These are phyloP conservation scores for Heliocidaris erythrogramma DNA, from an alignment of 35 echinoderm and acorn worm species.

Conservation along the genomic window DNA sequence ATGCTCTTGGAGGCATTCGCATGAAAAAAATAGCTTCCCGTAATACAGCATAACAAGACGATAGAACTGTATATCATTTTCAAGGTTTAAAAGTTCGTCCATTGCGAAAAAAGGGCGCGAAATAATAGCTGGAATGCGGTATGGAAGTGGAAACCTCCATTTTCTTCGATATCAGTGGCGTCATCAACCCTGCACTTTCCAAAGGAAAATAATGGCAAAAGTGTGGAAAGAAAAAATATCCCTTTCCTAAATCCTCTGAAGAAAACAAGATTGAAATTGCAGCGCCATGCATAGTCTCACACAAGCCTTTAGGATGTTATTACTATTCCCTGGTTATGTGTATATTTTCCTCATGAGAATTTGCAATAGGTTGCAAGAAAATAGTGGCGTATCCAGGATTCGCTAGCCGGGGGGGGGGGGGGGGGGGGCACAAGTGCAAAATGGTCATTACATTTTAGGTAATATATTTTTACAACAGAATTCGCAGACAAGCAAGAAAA, in stretches of 20 bases:
- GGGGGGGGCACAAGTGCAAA: too few relatives aligned
- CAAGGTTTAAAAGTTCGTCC: not conserved
- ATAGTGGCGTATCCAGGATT: not conserved
- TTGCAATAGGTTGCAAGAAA: not conserved
- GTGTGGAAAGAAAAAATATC: not conserved
- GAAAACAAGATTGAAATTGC: constrained; percentile 11
- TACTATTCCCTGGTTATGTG: not conserved
- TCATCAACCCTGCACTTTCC: not conserved
- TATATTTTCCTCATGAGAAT: not conserved
- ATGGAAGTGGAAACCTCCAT: not conserved
- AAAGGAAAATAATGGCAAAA: not conserved
- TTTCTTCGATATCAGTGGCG: not conserved
- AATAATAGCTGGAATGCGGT: not conserved
- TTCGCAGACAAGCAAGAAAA: too few relatives aligned
- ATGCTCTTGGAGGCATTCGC: too few relatives aligned
- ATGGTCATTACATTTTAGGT: too few relatives aligned
- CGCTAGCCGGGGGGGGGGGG: too few relatives aligned
- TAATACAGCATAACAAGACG: too few relatives aligned
- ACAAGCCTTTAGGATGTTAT: not conserved
- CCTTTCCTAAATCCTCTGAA: not conserved
- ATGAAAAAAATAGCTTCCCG: too few relatives aligned
- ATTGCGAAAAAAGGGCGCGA: not conserved
- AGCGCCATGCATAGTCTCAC: not conserved
- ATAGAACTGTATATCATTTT: not conserved
- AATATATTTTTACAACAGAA: too few relatives aligned